Conservation (phyloP, 2,113 vertebrate genomes). For the Ictalurus furcatus region DNA sequence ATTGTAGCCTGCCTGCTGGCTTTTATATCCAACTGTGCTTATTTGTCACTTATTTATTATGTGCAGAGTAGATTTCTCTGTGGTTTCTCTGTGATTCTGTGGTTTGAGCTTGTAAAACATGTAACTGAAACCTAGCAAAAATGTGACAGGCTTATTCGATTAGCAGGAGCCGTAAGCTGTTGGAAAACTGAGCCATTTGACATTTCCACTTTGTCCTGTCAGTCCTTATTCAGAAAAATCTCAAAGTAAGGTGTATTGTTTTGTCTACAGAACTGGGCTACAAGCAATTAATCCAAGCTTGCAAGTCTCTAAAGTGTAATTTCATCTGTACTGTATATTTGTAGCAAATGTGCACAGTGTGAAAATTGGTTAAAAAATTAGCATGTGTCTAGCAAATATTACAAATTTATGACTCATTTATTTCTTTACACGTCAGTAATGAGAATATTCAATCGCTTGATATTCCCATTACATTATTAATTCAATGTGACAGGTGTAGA, state of each 20-base stretch:
- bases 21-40: conserved; percentile 40
- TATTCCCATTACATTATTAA: background rate
- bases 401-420: conserved; percentile 11
- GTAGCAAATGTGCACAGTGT: background rate
- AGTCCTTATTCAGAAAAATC: background rate
- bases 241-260: background rate
- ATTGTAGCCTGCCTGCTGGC: conserved; percentile 24
- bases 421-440: background rate
- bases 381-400: background rate
- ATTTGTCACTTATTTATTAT: conserved; percentile 47
- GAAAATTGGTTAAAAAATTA: background rate
- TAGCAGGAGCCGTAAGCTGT: conserved; percentile 8
- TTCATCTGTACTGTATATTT: background rate
- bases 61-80: conserved; percentile 32
- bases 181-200: conserved; percentile 13
- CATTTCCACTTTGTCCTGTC: conserved; percentile 31
- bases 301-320: conserved; percentile 10
- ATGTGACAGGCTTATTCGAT: conserved; percentile 34
- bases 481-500: conserved; percentile 14
- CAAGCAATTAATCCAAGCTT: conserved; percentile 2
- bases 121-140: conserved; percentile 18
- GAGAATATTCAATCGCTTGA: conserved; percentile 9
- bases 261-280: background rate
- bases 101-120: conserved; percentile 25
- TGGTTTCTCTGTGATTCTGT: conserved; percentile 7